These are phyloP conservation scores for Pogonomyrmex californicus DNA, from an alignment of 1,140 invertebrate genomes.

Conservation along the genomic window DNA sequence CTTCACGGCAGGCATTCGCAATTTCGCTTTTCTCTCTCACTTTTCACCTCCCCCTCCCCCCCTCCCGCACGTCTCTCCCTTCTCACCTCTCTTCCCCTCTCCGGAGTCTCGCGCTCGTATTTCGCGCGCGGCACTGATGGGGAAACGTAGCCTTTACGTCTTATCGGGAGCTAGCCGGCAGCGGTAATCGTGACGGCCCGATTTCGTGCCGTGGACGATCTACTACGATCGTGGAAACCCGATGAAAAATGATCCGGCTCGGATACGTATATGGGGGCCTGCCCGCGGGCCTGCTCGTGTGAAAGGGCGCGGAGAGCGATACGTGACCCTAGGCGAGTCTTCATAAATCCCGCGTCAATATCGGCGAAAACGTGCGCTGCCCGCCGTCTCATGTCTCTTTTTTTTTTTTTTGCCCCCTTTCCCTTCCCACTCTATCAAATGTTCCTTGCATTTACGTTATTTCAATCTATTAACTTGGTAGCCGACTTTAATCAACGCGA, in stretches of 20 bases:
- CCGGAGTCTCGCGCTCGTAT: conserved; percentile 56
- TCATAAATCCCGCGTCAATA: conserved; percentile 79
- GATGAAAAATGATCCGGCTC: conserved; percentile 72
- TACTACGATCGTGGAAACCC: conserved; percentile 51
- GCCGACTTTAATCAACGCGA: conserved; percentile 53
- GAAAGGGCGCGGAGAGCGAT: conserved; percentile 57
- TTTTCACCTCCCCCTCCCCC: neutral
- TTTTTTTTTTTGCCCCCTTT: no score
- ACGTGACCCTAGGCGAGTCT: conserved; percentile 74
- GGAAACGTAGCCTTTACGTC: conserved; percentile 70
- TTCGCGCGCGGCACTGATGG: conserved; percentile 65
- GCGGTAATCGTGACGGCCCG: conserved; percentile 60
- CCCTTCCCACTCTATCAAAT: neutral
- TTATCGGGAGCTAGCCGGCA: conserved; percentile 57
- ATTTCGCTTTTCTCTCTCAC: conserved; percentile 60
- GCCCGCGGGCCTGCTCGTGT: conserved; percentile 23
- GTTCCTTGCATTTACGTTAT: conserved; percentile 19
- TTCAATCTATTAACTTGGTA: conserved; percentile 58
- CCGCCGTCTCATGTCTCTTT: neutral
- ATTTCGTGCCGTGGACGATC: conserved; percentile 65
- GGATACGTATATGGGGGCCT: conserved; percentile 41
- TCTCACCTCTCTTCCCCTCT: neutral
- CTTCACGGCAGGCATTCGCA: conserved; percentile 70
- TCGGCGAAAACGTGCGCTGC: conserved; percentile 66
- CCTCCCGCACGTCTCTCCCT: neutral